phyloP scores from a whole-genome alignment of 2,797 vertebrate genomes.

The Tapera naevia region DNA sequence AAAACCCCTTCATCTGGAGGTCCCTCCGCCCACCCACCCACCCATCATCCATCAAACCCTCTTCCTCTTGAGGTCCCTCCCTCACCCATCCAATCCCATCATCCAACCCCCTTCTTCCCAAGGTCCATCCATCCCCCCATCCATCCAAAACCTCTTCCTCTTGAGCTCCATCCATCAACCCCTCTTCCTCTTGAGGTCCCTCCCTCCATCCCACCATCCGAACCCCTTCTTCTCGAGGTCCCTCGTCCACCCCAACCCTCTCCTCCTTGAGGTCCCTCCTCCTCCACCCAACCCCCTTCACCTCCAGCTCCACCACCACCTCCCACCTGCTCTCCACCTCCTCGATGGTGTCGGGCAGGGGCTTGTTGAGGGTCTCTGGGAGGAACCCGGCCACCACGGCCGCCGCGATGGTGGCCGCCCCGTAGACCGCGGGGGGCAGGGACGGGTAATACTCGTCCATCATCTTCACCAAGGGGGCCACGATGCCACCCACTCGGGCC shows the following conservation, averaged over 20 bases:
- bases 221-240: background rate
- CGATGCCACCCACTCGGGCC: constrained; percentile 88
- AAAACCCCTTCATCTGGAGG: too few relatives aligned
- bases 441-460: constrained; percentile 82
- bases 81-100: too few relatives aligned
- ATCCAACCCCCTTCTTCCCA: too few relatives aligned
- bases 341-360: constrained; percentile 87
- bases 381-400: constrained; percentile 78
- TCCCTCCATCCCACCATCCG: background rate
- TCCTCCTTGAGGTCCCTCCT: too few relatives aligned
- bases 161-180: too few relatives aligned
- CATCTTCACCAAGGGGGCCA: constrained; percentile 88
- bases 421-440: constrained; percentile 85
- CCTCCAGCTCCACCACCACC: too few relatives aligned
- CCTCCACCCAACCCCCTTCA: background rate
- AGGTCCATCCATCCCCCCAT: too few relatives aligned
- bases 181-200: too few relatives aligned
- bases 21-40: too few relatives aligned
- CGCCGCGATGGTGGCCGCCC: constrained; percentile 78
- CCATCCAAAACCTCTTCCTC: background rate
- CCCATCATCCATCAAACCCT: too few relatives aligned
- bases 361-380: constrained; percentile 85
- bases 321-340: constrained; percentile 82
- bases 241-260: too few relatives aligned
- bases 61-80: too few relatives aligned